phyloP scores from a whole-genome alignment of 2,888 invertebrate genomes.

The Drosophila longiperda region DNA sequence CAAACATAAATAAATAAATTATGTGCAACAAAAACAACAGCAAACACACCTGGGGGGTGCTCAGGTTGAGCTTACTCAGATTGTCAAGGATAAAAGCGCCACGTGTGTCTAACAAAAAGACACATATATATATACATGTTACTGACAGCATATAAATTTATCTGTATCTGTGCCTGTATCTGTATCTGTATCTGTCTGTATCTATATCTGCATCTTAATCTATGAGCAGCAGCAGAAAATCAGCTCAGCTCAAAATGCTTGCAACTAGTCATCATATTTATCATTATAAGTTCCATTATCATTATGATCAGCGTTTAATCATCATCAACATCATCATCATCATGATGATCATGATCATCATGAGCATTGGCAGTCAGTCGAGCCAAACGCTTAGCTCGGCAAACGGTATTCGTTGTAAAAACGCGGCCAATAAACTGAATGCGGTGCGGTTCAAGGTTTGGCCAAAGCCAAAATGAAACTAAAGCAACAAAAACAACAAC shows the following conservation, averaged over 20 bases:
- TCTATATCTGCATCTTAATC: background rate
- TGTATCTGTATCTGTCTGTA: background rate
- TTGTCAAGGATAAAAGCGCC: slow-evolving; percentile 48
- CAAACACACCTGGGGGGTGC: slow-evolving; percentile 9
- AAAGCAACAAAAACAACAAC: slow-evolving; percentile 66
- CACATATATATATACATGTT: background rate
- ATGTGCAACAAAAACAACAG: slow-evolving; percentile 51
- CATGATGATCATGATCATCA: slow-evolving; percentile 21
- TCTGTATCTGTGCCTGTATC: background rate
- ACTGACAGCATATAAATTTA: slow-evolving; percentile 3
- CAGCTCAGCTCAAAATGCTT: slow-evolving; percentile 28
- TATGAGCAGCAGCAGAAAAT: background rate
- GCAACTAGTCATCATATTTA: slow-evolving; percentile 31
- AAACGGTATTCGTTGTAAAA: slow-evolving; percentile 83
- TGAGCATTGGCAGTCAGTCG: slow-evolving; percentile 44
- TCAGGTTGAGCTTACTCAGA: slow-evolving; percentile 35
- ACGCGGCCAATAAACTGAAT: slow-evolving; percentile 83
- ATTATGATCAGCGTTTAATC: slow-evolving; percentile 38
- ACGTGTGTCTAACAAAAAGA: slow-evolving; percentile 31
- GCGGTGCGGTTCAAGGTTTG: slow-evolving; percentile 83
- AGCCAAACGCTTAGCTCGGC: slow-evolving; percentile 57
- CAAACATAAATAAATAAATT: slow-evolving; percentile 68
- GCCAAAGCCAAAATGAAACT: slow-evolving; percentile 80
- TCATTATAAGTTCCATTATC: slow-evolving; percentile 6
- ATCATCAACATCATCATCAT: slow-evolving; percentile 30